Evolutionary conservation across 2,113 vertebrate genomes (phyloP).

Genomic region (Prochilodus magdalenae): DNA sequence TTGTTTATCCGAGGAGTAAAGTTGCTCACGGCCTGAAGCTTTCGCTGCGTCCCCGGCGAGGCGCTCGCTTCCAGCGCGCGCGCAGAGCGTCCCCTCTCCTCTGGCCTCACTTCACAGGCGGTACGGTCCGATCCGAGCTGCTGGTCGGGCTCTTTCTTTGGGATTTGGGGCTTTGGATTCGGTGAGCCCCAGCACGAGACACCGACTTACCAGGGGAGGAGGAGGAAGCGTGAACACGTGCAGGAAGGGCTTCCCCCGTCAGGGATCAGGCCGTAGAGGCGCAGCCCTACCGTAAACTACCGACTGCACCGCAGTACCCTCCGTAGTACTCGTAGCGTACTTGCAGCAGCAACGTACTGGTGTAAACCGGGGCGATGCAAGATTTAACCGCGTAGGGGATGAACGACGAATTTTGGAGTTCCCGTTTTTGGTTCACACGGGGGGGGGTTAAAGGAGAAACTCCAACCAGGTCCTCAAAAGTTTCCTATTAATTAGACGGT

Average conservation of each 20-base stretch:
- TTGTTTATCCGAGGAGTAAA: neutral
- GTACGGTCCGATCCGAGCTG: neutral
- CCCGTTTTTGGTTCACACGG: too few relatives aligned
- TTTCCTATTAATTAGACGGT: too few relatives aligned
- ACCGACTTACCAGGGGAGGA: too few relatives aligned
- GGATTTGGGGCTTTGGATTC: neutral
- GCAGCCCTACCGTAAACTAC: slow-evolving; percentile 3
- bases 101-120: neutral
- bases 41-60: neutral
- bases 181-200: slow-evolving; percentile 41
- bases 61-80: too few relatives aligned
- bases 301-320: neutral
- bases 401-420: too few relatives aligned
- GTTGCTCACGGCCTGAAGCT: neutral
- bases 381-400: too few relatives aligned
- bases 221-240: slow-evolving; percentile 29
- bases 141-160: neutral
- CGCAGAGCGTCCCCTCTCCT: neutral
- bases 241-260: slow-evolving; percentile 21
- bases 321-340: neutral
- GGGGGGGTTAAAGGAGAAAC: too few relatives aligned
- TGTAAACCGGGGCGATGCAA: too few relatives aligned
- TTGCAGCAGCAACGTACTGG: too few relatives aligned
- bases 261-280: neutral
- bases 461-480: too few relatives aligned